Percentiles rank a stretch among this genome's conserved stretches.
These are phyloP conservation scores for Coelopa frigida DNA, from an alignment of 1,140 invertebrate species.

Conservation along the genomic window DNA sequence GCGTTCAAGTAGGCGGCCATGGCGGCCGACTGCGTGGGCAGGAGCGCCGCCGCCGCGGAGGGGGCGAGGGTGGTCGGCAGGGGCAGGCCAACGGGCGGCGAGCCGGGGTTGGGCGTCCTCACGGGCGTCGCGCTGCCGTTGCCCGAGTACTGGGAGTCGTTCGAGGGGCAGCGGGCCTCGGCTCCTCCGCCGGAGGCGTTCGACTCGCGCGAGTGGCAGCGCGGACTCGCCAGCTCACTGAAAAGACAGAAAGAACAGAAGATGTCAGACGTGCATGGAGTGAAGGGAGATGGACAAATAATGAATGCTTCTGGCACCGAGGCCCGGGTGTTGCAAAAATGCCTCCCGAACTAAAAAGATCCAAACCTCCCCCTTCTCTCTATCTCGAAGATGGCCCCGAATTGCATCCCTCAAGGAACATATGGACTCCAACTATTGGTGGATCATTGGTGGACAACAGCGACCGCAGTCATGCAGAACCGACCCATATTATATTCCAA, in stretches of 20 bases:
- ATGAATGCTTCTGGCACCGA: too few species aligned
- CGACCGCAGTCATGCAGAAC: too few species aligned
- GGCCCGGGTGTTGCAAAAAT: too few species aligned
- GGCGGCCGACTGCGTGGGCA: conserved; percentile 68
- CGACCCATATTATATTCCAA: too few species aligned
- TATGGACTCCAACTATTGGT: too few species aligned
- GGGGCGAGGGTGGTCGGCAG: conserved; percentile 49
- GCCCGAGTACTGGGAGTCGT: conserved; percentile 62
- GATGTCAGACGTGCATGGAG: too few species aligned
- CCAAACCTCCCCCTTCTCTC: too few species aligned
- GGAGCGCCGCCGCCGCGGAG: conserved; percentile 51
- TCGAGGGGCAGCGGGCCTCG: conserved; percentile 55
- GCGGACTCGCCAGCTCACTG: conserved; percentile 66
- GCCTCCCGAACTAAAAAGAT: too few species aligned
- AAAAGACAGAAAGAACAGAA: conserved; percentile 19
- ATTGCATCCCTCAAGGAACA: too few species aligned
- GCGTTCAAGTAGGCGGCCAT: conserved; percentile 67
- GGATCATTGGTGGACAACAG: too few species aligned
- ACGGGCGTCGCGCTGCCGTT: conserved; percentile 50
- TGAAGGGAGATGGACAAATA: too few species aligned
- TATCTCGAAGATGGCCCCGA: too few species aligned
- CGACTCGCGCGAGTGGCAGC: conserved; percentile 72
- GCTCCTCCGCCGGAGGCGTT: conserved; percentile 48
- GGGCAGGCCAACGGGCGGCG: conserved; percentile 49
- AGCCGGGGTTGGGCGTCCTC: conserved; percentile 46